These are phyloP conservation scores for Tauraco erythrolophus DNA, from an alignment of 2,113 vertebrate genomes.

Conservation along the genomic window DNA sequence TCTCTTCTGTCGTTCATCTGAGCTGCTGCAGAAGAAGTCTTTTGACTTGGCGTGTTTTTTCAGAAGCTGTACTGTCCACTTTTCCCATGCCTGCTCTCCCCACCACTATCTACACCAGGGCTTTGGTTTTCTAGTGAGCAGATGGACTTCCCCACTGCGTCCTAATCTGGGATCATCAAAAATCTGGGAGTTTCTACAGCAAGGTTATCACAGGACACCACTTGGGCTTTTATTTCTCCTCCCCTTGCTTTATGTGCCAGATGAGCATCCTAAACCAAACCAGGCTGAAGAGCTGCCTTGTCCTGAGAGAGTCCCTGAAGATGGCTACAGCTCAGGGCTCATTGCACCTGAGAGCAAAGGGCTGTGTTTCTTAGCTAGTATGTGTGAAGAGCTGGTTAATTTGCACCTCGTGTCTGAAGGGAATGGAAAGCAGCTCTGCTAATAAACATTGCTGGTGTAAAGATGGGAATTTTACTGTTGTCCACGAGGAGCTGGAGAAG, in stretches of 20 bases:
- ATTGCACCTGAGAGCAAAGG: background rate
- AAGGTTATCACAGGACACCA: background rate
- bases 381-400: conserved; percentile 26
- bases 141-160: background rate
- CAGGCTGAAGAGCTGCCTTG: background rate
- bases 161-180: background rate
- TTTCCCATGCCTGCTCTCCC: background rate
- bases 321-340: background rate
- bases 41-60: background rate
- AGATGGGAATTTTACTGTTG: background rate
- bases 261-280: background rate
- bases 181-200: background rate
- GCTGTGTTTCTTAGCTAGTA: background rate
- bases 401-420: background rate
- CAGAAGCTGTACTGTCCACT: background rate
- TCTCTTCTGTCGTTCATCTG: background rate
- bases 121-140: background rate
- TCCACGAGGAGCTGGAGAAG: background rate
- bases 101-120: background rate
- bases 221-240: background rate
- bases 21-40: background rate
- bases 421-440: background rate
- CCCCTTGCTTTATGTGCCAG: background rate
- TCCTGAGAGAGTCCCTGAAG: background rate
- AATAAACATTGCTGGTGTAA: background rate